Base-by-base conservation (phyloP, 2,113 vertebrate genomes). In the Halcyon senegalensis region DNA sequence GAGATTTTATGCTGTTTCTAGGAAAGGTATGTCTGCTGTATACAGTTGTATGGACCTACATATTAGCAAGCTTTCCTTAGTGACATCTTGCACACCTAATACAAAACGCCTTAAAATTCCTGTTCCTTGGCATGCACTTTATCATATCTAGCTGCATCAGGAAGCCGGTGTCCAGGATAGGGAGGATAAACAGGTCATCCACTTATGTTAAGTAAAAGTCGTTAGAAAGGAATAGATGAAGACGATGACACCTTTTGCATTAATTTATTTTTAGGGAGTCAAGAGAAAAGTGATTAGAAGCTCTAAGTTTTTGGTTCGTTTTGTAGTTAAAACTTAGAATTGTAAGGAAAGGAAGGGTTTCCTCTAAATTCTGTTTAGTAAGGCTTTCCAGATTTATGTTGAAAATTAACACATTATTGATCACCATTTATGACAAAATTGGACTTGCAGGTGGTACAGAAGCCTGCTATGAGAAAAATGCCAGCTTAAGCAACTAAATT, bases 1-100 rank as follows among this genome's bases (percentile, higher is more conserved):
- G 99, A 89, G 99, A 99, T 97, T 99, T 99, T 88, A 99, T 99
- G 96, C 98, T 99, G 41, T 99, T 99, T 96, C 98, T 99, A 62
- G 99, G 99, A 97, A 99, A 99, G 99, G 99, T 99, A 96, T 97
- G 98, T 72, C 39, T 91, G 68, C 28, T 84, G 9, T 50, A 5
- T 78, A 11, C 37, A 55, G 30, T 76, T 93, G 16, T 39, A 68
- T 2, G 5, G 43, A 23, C 6, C 37, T 51, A 30, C 6, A 2
- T 16, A 37, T 17, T 79, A 70, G 30, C 51, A 78, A 39, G 35
- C 20, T 81, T 84, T 70, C 30, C 24, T 56, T 53, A 87, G 20
- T 19, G 75, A 48, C 19, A 10, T 9, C 31, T 86, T 74, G 55
- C 16, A 24, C 13, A 5, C 10, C 27, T 60, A 17, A 44, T 75